phyloP scores from a whole-genome alignment of 2,797 vertebrate species.

The Enteromius afrohamiltoni region DNA sequence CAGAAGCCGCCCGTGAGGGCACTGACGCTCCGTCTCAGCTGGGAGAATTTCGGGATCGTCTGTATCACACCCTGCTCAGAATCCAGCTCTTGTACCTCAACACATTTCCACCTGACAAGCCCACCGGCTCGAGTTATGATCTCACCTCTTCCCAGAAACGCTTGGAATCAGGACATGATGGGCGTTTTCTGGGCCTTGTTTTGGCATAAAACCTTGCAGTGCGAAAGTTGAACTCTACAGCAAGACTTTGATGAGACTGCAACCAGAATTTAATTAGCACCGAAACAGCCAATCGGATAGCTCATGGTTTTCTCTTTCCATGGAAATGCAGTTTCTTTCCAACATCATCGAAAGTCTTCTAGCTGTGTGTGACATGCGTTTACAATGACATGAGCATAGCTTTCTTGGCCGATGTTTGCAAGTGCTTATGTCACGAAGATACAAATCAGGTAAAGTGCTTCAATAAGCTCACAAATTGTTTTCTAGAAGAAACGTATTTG shows the following conservation, averaged over 20 bases:
- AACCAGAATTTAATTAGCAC: neutral
- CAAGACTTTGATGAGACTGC: neutral
- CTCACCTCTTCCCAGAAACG: neutral
- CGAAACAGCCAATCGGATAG: neutral
- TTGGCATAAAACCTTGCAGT: neutral
- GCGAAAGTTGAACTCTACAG: neutral
- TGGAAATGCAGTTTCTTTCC: neutral
- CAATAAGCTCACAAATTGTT: neutral
- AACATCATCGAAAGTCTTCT: neutral
- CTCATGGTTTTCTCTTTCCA: neutral
- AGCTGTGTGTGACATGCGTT: neutral
- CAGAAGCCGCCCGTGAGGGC: slow-evolving; percentile 25
- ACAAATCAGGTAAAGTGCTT: neutral
- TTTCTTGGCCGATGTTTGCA: neutral
- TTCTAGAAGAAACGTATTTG: neutral
- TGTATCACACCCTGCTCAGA: neutral
- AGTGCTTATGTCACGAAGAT: neutral
- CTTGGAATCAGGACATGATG: neutral
- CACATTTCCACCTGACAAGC: slow-evolving; percentile 14
- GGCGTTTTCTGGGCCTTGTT: neutral
- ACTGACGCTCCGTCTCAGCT: neutral
- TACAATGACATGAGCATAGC: neutral
- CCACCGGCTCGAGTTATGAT: neutral
- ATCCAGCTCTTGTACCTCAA: neutral
- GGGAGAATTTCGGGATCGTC: neutral